These are phyloP conservation scores for Chloromyia formosa DNA, from an alignment of 2,888 invertebrate species.

Conservation along the genomic window DNA sequence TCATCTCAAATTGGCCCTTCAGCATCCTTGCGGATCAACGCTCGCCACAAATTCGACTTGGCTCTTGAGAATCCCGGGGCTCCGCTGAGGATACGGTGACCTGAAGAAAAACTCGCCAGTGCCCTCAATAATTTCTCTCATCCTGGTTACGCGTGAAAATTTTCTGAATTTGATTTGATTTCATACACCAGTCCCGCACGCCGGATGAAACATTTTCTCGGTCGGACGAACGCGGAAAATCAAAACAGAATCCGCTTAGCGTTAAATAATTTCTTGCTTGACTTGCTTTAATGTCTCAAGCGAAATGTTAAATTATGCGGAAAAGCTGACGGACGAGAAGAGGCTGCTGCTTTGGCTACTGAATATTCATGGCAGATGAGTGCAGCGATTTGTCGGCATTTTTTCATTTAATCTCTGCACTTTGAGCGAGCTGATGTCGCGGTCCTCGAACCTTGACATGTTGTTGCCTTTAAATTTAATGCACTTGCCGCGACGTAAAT, in stretches of 20 bases:
- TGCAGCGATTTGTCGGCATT: not conserved
- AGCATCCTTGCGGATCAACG: not conserved
- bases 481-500: too few species aligned
- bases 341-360: not conserved
- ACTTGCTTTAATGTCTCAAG: conserved; percentile 47
- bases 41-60: not conserved
- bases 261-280: conserved; percentile 48
- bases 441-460: too few species aligned
- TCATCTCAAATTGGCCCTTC: not conserved
- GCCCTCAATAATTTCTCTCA: not conserved
- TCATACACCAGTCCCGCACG: too few species aligned
- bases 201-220: not conserved
- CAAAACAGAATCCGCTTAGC: conserved; percentile 9
- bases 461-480: too few species aligned
- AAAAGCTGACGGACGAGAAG: conserved; percentile 21
- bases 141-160: too few species aligned
- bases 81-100: not conserved
- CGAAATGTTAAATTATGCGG: conserved; percentile 46
- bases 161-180: too few species aligned
- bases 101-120: not conserved
- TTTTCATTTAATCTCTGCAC: too few species aligned
- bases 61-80: not conserved
- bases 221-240: conserved; percentile 25
- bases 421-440: too few species aligned
- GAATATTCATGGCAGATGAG: conserved; percentile 9